Percentiles rank a stretch among this genome's conserved stretches.
Evolutionary conservation across 2,113 vertebrate genomes (phyloP).

Genomic region (Lepus europaeus): DNA sequence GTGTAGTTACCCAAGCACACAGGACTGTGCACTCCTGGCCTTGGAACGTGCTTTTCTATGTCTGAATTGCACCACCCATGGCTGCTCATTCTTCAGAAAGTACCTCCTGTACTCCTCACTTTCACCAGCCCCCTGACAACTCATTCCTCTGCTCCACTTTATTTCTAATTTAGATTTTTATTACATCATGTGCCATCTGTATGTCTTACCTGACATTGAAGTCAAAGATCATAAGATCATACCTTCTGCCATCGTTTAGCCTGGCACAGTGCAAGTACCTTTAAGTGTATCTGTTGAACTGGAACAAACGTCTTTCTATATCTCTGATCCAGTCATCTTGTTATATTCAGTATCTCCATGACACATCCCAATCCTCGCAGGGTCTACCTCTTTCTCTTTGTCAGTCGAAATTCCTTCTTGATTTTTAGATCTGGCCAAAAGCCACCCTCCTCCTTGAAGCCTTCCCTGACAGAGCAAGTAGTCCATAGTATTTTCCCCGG

Average conservation of each 20-base stretch:
- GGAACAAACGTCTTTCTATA: no score
- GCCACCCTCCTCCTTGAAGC: not conserved
- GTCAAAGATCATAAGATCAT: no score
- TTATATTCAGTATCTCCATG: no score
- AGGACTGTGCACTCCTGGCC: not conserved
- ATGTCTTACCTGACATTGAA: not conserved
- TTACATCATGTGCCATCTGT: not conserved
- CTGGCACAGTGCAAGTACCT: no score
- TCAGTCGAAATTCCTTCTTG: not conserved
- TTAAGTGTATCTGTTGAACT: no score
- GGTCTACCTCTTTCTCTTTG: no score
- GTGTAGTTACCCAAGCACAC: not conserved
- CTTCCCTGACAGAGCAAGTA: not conserved
- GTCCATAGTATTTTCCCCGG: not conserved
- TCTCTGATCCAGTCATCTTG: no score
- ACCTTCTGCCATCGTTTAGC: no score
- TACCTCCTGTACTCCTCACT: not conserved
- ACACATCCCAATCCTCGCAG: no score
- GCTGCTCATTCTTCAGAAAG: no score
- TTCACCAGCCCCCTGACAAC: not conserved
- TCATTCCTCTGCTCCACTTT: not conserved
- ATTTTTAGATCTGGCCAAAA: constrained; percentile 12
- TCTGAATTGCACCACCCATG: no score
- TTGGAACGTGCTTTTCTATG: no score
- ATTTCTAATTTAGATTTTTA: not conserved